phyloP scores from a whole-genome alignment of 2,113 vertebrate genomes.

The Centropus bengalensis region DNA sequence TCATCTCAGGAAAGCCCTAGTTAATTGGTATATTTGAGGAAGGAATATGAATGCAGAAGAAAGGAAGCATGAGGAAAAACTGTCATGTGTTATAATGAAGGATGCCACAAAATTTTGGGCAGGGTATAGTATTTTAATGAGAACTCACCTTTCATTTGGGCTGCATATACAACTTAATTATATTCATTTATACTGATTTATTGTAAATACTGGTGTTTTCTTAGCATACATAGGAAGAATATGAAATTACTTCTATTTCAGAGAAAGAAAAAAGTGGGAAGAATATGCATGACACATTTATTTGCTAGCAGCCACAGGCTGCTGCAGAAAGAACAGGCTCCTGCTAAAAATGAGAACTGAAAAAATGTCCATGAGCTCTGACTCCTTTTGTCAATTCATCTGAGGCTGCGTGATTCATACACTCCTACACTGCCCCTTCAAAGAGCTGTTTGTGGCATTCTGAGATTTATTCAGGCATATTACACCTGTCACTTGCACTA shows the following conservation, averaged over 20 bases:
- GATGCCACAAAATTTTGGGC: neutral
- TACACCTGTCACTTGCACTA: neutral
- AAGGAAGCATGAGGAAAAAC: neutral
- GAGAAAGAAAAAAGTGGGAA: neutral
- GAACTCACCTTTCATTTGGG: slow-evolving; percentile 9
- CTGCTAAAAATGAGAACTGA: neutral
- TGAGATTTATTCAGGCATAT: neutral
- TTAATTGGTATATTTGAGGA: neutral
- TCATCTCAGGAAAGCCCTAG: neutral
- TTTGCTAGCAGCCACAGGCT: neutral
- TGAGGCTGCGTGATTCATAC: neutral
- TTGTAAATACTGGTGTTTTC: neutral
- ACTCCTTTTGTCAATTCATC: neutral
- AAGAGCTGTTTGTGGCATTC: neutral
- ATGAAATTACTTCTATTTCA: neutral
- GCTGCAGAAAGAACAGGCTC: neutral
- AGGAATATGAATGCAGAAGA: neutral
- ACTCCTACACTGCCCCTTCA: neutral
- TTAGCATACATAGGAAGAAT: neutral
- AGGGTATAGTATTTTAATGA: neutral
- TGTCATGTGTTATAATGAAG: neutral
- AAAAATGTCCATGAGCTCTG: neutral
- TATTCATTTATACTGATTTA: neutral
- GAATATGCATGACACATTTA: neutral
- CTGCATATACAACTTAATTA: neutral